Percentiles rank a stretch among this genome's conserved stretches.
phyloP scores from a whole-genome alignment of 2,797 vertebrate genomes.

The Tragopan temminckii region DNA sequence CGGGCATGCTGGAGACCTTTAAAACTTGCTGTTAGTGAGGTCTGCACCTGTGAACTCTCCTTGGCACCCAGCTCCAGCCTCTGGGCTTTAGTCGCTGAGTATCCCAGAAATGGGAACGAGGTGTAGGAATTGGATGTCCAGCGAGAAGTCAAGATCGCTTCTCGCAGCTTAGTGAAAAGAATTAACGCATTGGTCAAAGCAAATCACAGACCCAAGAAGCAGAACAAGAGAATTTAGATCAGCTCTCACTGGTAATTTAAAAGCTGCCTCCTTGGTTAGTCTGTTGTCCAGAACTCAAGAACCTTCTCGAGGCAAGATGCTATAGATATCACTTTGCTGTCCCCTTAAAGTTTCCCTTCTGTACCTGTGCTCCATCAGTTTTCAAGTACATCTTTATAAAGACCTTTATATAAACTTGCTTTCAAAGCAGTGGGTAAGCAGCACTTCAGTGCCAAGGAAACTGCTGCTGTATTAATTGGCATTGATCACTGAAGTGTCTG shows the following conservation, averaged over 20 bases:
- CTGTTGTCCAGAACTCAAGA: neutral
- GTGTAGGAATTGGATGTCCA: slow-evolving; percentile 13
- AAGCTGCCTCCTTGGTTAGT: neutral
- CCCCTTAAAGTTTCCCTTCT: neutral
- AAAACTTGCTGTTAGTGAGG: neutral
- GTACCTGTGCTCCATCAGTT: neutral
- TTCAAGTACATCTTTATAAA: neutral
- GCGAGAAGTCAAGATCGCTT: neutral
- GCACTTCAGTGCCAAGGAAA: neutral
- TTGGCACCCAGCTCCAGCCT: neutral
- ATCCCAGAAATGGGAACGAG: neutral
- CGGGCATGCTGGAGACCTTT: neutral
- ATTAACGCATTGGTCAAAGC: slow-evolving; percentile 28
- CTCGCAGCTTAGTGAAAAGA: neutral
- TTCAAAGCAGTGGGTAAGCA: neutral
- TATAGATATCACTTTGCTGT: neutral
- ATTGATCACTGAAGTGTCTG: neutral
- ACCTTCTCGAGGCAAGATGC: neutral
- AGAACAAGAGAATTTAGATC: neutral
- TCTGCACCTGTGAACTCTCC: neutral
- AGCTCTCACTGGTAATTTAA: neutral
- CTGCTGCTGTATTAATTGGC: neutral
- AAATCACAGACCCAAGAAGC: slow-evolving; percentile 35
- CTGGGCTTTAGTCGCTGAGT: neutral
- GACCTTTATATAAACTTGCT: neutral